Percentiles rank a stretch among this genome's conserved stretches.
These are phyloP conservation scores for Noctua pronuba DNA, from an alignment of 2,888 invertebrate species.

Conservation along the genomic window DNA sequence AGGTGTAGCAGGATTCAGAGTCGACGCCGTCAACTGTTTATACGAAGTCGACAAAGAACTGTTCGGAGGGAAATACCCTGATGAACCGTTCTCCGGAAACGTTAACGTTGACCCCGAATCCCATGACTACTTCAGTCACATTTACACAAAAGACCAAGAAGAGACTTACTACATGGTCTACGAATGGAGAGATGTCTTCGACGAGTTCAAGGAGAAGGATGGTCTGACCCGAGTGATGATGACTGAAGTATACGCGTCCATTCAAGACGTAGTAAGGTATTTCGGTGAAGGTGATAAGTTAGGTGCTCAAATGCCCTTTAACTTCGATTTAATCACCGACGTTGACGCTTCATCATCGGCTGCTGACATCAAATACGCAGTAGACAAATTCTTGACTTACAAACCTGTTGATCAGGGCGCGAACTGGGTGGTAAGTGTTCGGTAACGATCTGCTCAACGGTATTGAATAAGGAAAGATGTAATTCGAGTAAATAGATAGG, in stretches of 20 bases:
- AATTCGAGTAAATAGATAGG: slow-evolving; percentile 30
- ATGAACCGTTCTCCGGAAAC: slow-evolving; percentile 90
- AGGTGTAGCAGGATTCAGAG: slow-evolving; percentile 96
- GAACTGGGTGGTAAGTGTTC: slow-evolving; percentile 94
- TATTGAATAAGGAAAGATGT: slow-evolving; percentile 12
- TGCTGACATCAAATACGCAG: slow-evolving; percentile 90
- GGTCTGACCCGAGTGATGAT: slow-evolving; percentile 92
- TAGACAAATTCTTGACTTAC: slow-evolving; percentile 92
- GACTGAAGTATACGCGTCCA: slow-evolving; percentile 93
- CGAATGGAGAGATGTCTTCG: slow-evolving; percentile 91
- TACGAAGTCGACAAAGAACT: slow-evolving; percentile 90
- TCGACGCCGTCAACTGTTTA: slow-evolving; percentile 93
- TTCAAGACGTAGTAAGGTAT: slow-evolving; percentile 91
- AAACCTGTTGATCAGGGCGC: slow-evolving; percentile 91
- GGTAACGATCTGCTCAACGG: slow-evolving; percentile 15
- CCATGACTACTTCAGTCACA: slow-evolving; percentile 91
- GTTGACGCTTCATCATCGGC: slow-evolving; percentile 91
- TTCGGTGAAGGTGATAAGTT: slow-evolving; percentile 90
- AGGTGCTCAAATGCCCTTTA: slow-evolving; percentile 95
- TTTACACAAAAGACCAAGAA: slow-evolving; percentile 91
- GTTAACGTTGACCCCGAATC: slow-evolving; percentile 84
- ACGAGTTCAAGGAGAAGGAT: slow-evolving; percentile 88
- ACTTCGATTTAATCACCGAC: slow-evolving; percentile 93
- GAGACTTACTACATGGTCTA: slow-evolving; percentile 92
- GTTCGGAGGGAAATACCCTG: slow-evolving; percentile 84